Conservation (phyloP, 2,888 invertebrate species). For the Microdon myrmicae region DNA sequence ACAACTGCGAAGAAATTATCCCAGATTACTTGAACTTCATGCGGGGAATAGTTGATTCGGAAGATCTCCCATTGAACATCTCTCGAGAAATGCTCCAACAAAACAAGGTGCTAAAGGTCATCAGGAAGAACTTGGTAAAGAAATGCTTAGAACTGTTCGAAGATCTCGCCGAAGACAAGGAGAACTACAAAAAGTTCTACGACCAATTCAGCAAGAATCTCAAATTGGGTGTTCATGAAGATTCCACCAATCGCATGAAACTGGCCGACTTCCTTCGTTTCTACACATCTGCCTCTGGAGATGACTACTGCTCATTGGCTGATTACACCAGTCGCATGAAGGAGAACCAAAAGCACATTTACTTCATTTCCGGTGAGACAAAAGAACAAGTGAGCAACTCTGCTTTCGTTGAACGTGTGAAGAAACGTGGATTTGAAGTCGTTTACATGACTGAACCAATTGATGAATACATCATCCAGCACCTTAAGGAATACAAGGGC, state of each 20-base stretch:
- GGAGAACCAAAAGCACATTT: constrained; percentile 97
- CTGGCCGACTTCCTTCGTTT: constrained; percentile 89
- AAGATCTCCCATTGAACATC: constrained; percentile 97
- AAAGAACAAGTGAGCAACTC: constrained; percentile 95
- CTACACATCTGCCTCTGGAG: constrained; percentile 93
- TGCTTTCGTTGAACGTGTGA: constrained; percentile 96
- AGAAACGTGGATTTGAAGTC: constrained; percentile 97
- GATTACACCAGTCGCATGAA: constrained; percentile 99
- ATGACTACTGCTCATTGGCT: constrained; percentile 91
- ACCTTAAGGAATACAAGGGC: constrained; percentile 97
- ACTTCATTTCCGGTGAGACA: constrained; percentile 97
- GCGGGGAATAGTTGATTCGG: constrained; percentile 97
- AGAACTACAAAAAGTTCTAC: constrained; percentile 98
- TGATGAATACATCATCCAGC: constrained; percentile 98
- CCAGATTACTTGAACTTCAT: constrained; percentile 97
- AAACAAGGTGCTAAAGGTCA: constrained; percentile 98
- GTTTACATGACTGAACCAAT: constrained; percentile 99
- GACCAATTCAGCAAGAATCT: constrained; percentile 98
- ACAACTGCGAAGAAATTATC: constrained; percentile 99
- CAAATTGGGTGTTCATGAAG: constrained; percentile 98
- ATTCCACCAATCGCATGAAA: constrained; percentile 92
- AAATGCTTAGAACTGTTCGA: constrained; percentile 98
- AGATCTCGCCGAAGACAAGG: constrained; percentile 95
- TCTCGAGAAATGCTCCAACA: constrained; percentile 99
- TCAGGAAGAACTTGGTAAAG: constrained; percentile 98